Evolutionary conservation across 2,888 invertebrate species (phyloP), one percentile per base, ranked within the genome.

Genomic region (Mimachlamys varia): DNA sequence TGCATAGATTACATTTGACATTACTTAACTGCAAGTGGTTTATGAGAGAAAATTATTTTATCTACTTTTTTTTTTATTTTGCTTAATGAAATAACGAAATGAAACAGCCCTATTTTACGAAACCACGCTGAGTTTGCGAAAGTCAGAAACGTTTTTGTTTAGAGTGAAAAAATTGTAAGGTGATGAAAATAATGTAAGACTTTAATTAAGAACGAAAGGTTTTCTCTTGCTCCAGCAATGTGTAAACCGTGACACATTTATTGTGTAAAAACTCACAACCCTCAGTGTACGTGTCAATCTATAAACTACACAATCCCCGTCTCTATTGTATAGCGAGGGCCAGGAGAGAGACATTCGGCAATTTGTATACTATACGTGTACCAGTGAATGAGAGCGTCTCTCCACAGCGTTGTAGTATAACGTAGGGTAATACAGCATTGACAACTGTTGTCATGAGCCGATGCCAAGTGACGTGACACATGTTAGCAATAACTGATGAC

Each of bases 401-500:
- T 58, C 12, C 76, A 10, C 22, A 10, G 76, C 76, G 4, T 12
- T 76, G 22, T 44, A 44, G 44, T 44, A n/a, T n/a, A 44, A 7
- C 44, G 76, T 76, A 76, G 33, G 27, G 33, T 27, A 76, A 27
- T 27, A 33, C 76, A 22, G 33, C 76, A 7, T 33, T 76, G 76
- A 76, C 76, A 76, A 76, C 76, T 27, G 76, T 76, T 33, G 76
- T 33, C 33, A 33, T 33, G 76, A 76, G 17, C 27, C 4, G 76
- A 76, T 76, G 27, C 76, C 7, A 76, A 27, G 76, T 76, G 76
- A 76, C 76, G 76, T 76, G 33, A 33, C 76, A 76, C 76, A 76
- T 76, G 76, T 76, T 76, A 76, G 33, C 76, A 76, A 76, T 76
- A 76, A 76, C 33, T 76, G 76, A 76, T 76, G 76, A 76, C 76